Percentiles rank a stretch among this genome's conserved stretches.
These are phyloP conservation scores for Chaunax sp. DNA, from an alignment of 2,797 vertebrate species.

Conservation along the genomic window DNA sequence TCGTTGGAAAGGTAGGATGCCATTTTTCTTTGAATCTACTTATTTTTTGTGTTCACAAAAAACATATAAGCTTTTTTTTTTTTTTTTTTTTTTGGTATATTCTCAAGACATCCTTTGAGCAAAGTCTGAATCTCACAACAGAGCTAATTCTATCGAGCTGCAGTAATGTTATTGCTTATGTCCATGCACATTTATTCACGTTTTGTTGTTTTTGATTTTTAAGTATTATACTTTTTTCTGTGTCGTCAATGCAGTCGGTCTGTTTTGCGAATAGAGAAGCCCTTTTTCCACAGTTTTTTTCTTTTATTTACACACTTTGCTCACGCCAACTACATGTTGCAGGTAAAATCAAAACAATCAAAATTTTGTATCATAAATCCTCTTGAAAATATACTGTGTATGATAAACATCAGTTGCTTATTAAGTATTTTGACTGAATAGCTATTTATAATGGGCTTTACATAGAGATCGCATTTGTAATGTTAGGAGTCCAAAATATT, in stretches of 20 bases:
- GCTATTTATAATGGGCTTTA: constrained; percentile 96
- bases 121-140: constrained; percentile 51
- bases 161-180: constrained; percentile 54
- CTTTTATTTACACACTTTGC: constrained; percentile 25
- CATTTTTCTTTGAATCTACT: constrained; percentile 88
- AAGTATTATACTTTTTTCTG: constrained; percentile 36
- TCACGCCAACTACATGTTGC: constrained; percentile 88
- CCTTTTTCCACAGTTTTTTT: constrained; percentile 83
- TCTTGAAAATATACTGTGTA: constrained; percentile 89
- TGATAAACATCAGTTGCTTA: constrained; percentile 94
- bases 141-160: constrained; percentile 58
- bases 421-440: constrained; percentile 93
- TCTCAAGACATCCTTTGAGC: constrained; percentile 56
- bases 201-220: constrained; percentile 48
- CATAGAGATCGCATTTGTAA: constrained; percentile 91
- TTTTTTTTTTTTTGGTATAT: constrained; percentile 52
- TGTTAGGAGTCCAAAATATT: constrained; percentile 86
- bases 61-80: constrained; percentile 50
- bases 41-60: constrained; percentile 75
- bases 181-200: constrained; percentile 60
- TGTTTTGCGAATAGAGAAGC: constrained; percentile 53
- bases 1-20: constrained; percentile 77
- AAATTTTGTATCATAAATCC: constrained; percentile 85
- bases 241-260: constrained; percentile 47
- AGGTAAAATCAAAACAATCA: constrained; percentile 92